Base-by-base conservation (phyloP, 2,888 invertebrate species). In the Micropterix aruncella region DNA sequence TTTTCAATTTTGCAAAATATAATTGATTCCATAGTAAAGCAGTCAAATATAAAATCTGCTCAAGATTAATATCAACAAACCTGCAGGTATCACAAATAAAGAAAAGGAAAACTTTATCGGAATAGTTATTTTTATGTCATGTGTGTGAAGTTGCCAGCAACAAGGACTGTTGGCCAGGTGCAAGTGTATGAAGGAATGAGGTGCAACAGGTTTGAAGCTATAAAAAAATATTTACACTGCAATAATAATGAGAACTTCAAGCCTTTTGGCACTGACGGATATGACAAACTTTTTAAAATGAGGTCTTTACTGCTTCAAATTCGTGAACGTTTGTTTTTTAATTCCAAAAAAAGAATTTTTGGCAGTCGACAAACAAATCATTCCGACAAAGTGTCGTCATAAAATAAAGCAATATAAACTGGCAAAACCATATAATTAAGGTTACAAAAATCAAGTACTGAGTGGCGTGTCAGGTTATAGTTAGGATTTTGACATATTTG, bases 391-490 rank as follows among this genome's bases (percentile, higher is more conserved):
- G 50, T 44, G 46, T 39, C 44, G 51, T 40, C 40, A 38, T 3
- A 40, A 36, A 3, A 19, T 56, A n/a, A 55, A 52, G 39, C 56
- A 58, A 48, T 59, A 59, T 45, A 60, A 59, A 47, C 55, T 58
- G 3, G 55, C 55, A 45, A 58, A 59, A 46, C 55, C 57, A 3
- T 53, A 57, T 42, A 60, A 58, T 49, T 58, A 57, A 57, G 56
- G 55, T 15, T 59, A 54, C 38, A 57, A 57, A 53, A 55, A 55
- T 39, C 55, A 55, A 48, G 58, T 58, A n/a, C 44, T 60, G 16
- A 60, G 58, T 49, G 58, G 57, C n/a, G 52, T 55, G 2, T 56
- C 56, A 41, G 57, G 58, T 0, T 60, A 60, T 43, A 57, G 57
- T 38, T 60, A 58, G 39, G 59, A 60, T 47, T 61, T 60, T 45